Evolutionary conservation across 2,888 invertebrate genomes (phyloP), one percentile per base, ranked within the genome.

Genomic region (Epinotia demarniana): DNA sequence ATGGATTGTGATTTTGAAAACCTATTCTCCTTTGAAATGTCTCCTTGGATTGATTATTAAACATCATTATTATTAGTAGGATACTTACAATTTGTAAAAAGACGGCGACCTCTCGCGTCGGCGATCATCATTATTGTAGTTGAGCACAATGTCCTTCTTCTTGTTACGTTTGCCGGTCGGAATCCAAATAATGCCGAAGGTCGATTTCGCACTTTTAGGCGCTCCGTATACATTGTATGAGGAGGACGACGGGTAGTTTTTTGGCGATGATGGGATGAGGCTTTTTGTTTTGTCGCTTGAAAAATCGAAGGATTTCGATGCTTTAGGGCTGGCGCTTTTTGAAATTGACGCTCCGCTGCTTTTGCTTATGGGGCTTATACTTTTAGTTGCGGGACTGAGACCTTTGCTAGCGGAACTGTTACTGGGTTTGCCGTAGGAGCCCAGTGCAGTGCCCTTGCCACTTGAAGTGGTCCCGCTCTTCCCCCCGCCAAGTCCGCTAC

Each of bases 111-210:
- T 85, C 16, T 91, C 89, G 70, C 82, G 86, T 16, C 82, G 80
- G 8, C 82, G 85, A 18, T 89, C 86, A 68, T 89, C 82, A 71
- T 86, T 86, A 55, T 89, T 84, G 0, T 91, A 81, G 78, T 87
- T 89, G 80, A 89, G 91, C 11, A 87, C 89, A 18, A 80, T 60
- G 72, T 93, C 91, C 75, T 91, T 93, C 73, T 90, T 89, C 76
- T 89, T 92, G 77, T 90, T 89, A 33, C 84, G 84, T 79, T 86
- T 90, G 79, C 83, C 89, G 3, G 86, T 86, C 2, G 93, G 93
- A 77, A 94, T 75, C 93, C 93, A 94, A 80, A 94, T 86, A 70
- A 94, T 87, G 3, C 92, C 91, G 67, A 93, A 89, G 18, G 85
- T 86, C 6, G 88, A 80, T 80, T 91, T 92, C 27, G 79, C 85